Percentiles rank a stretch among this genome's conserved stretches.
Conservation (phyloP, 2,113 vertebrate genomes). For the Clupea harengus region DNA sequence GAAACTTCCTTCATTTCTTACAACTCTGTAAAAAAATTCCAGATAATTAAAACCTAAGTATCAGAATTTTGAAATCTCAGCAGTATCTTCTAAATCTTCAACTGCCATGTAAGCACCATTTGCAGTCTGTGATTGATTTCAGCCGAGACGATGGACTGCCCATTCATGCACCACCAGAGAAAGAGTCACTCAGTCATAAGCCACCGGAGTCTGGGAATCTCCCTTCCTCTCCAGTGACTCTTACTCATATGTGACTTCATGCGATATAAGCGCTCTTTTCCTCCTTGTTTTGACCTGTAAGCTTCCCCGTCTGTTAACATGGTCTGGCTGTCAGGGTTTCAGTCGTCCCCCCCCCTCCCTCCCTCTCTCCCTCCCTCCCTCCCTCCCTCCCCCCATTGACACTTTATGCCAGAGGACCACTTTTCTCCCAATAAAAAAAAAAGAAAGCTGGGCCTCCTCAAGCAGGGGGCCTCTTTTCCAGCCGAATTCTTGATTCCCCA, state of each 20-base stretch:
- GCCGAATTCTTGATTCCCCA: slow-evolving; percentile 52
- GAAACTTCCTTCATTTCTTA: too few relatives aligned
- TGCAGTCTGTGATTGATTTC: slow-evolving; percentile 9
- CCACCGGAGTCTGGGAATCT: slow-evolving; percentile 35
- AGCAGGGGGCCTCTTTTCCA: slow-evolving; percentile 31
- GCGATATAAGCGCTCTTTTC: neutral
- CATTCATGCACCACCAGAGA: neutral
- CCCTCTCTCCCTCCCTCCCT: neutral
- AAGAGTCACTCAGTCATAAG: neutral
- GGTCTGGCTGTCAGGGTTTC: slow-evolving; percentile 25
- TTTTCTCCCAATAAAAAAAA: slow-evolving; percentile 27
- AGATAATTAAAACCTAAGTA: neutral
- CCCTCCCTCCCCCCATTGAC: slow-evolving; percentile 15
- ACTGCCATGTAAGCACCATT: neutral
- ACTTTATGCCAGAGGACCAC: slow-evolving; percentile 34
- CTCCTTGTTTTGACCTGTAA: neutral
- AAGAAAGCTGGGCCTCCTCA: slow-evolving; percentile 40
- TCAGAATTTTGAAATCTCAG: neutral
- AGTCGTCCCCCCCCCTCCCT: neutral
- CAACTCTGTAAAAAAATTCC: neutral
- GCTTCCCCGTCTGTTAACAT: slow-evolving; percentile 16
- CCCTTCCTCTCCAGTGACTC: slow-evolving; percentile 13
- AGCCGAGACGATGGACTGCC: neutral
- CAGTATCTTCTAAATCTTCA: neutral
- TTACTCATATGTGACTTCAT: slow-evolving; percentile 28